Evolutionary conservation across 2,113 vertebrate species (phyloP).

Genomic region (Pelecanoides urinatrix): DNA sequence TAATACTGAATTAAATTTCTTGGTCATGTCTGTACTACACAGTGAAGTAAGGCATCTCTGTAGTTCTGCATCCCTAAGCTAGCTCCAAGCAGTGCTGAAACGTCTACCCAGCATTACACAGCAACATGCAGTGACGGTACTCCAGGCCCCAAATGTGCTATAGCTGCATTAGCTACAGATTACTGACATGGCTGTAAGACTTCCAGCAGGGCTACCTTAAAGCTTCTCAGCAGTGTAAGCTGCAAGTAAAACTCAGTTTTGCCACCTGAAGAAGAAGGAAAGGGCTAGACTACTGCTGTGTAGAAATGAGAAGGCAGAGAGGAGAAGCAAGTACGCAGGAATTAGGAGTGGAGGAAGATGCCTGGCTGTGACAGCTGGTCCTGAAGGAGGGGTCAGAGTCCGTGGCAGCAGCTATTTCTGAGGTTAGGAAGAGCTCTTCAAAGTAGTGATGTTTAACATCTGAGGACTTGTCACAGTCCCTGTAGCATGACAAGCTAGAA

Average conservation of each 20-base stretch:
- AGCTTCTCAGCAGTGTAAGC: neutral
- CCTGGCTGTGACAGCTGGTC: neutral
- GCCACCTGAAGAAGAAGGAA: neutral
- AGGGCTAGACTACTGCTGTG: neutral
- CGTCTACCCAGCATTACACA: neutral
- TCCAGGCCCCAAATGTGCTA: rapidly evolving
- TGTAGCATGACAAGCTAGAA: neutral
- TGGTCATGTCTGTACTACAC: neutral
- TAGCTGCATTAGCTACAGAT: neutral
- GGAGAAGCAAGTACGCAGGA: neutral
- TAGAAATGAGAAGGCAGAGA: neutral
- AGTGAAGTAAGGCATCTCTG: neutral
- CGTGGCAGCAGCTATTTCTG: neutral
- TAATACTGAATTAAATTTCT: neutral
- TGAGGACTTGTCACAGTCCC: neutral
- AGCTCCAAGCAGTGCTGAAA: neutral
- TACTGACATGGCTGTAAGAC: rapidly evolving
- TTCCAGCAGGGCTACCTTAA: neutral
- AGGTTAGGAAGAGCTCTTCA: neutral
- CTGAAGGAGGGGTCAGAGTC: neutral
- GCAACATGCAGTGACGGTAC: neutral
- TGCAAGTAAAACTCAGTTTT: neutral
- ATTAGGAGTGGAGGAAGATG: neutral
- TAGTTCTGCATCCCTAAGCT: neutral
- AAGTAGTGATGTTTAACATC: neutral